Conservation (phyloP, 2,888 invertebrate species). For the Ctenicera cuprea region DNA sequence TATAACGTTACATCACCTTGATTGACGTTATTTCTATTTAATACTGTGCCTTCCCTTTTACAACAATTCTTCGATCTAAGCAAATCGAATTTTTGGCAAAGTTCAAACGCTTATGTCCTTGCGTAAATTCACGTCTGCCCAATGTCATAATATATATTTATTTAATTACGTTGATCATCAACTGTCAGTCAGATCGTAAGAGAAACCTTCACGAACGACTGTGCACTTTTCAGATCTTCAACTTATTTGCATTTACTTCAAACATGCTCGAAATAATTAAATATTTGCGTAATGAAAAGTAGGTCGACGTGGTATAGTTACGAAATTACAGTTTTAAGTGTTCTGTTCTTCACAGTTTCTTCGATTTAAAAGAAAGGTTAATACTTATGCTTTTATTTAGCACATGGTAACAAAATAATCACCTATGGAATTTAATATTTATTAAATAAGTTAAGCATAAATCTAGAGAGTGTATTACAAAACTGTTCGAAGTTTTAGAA, state of each 20-base stretch:
- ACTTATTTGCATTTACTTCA: constrained; percentile 35
- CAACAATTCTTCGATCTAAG: no score
- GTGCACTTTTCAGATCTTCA: constrained; percentile 10
- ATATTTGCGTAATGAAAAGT: constrained; percentile 45
- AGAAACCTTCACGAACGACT: not conserved
- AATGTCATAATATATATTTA: no score
- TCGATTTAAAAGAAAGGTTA: constrained; percentile 16
- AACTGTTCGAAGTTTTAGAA: no score
- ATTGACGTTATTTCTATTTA: not conserved
- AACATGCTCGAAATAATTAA: constrained; percentile 42
- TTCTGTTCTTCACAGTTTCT: constrained; percentile 10
- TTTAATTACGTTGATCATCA: no score
- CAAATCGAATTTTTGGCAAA: no score
- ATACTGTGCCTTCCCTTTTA: no score
- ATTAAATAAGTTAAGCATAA: no score
- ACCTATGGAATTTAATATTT: no score
- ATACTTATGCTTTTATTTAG: constrained; percentile 8
- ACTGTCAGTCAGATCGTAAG: not conserved
- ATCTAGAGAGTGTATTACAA: no score
- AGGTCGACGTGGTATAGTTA: constrained; percentile 36
- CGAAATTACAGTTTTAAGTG: constrained; percentile 30
- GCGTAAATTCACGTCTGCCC: no score
- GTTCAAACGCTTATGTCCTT: no score
- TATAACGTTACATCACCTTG: constrained; percentile 14
- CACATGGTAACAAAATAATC: no score